Conservation (phyloP, 2,888 invertebrate genomes). For the Ephialtes manifestator region DNA sequence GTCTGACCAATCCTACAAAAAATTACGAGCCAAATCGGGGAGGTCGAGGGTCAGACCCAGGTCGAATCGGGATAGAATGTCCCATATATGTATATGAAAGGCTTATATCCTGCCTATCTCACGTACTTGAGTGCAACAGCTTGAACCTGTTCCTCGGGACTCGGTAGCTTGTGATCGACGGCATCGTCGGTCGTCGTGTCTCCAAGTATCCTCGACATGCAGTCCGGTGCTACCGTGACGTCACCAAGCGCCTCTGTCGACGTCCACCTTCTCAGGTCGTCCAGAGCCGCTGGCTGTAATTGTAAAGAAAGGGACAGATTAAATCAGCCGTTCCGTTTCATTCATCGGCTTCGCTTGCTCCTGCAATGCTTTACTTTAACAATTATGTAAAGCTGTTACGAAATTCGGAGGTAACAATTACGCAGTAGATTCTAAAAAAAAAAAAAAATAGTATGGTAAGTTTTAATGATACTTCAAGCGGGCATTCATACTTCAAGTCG, state of each 20-base stretch:
- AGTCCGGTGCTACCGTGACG: conserved; percentile 93
- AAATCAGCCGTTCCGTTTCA: conserved; percentile 50
- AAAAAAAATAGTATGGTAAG: not conserved
- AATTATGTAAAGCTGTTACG: conserved; percentile 16
- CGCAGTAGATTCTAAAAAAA: not conserved
- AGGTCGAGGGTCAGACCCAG: no score
- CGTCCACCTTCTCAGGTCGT: conserved; percentile 94
- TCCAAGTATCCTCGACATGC: conserved; percentile 90
- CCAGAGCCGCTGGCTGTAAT: conserved; percentile 92
- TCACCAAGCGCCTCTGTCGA: conserved; percentile 94
- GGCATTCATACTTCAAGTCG: not conserved
- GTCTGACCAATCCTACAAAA: no score
- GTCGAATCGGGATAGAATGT: no score
- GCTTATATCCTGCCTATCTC: not conserved
- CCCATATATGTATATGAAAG: not conserved
- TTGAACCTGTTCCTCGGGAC: conserved; percentile 95
- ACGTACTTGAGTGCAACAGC: conserved; percentile 93
- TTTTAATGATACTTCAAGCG: not conserved
- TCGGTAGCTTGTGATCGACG: conserved; percentile 94
- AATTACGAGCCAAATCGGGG: no score
- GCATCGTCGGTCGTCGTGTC: conserved; percentile 90
- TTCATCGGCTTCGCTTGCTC: conserved; percentile 42
- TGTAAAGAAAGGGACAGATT: conserved; percentile 58
- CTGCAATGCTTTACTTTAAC: conserved; percentile 28
- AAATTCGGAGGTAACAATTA: not conserved